Evolutionary conservation across 1,140 invertebrate species (phyloP).

Genomic region (Zaprionus davidi): DNA sequence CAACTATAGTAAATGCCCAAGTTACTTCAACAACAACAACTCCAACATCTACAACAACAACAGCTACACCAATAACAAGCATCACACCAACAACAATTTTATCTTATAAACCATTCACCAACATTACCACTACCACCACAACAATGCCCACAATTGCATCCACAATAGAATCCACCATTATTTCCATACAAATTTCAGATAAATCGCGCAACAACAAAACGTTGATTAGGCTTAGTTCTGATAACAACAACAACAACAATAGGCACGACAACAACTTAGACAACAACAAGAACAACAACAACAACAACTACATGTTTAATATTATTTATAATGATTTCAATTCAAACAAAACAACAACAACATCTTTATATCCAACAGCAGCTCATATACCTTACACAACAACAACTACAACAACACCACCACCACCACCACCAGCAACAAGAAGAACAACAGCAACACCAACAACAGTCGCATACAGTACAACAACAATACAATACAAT

Average conservation of each 20-base stretch:
- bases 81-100: slow-evolving; percentile 23
- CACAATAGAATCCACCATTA: slow-evolving; percentile 1
- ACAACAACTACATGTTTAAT: slow-evolving; percentile 2
- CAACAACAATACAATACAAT: neutral
- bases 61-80: neutral
- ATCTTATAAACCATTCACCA: slow-evolving; percentile 16
- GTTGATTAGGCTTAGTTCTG: slow-evolving; percentile 10
- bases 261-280: slow-evolving; percentile 4
- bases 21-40: slow-evolving; percentile 31
- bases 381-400: slow-evolving; percentile 67
- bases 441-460: slow-evolving; percentile 16
- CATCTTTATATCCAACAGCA: slow-evolving; percentile 77
- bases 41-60: slow-evolving; percentile 30
- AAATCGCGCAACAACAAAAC: slow-evolving; percentile 3
- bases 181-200: slow-evolving; percentile 27
- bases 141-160: slow-evolving; percentile 23
- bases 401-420: slow-evolving; percentile 36
- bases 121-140: slow-evolving; percentile 24
- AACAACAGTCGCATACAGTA: slow-evolving; percentile 6
- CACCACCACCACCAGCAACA: slow-evolving; percentile 2
- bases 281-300: slow-evolving; percentile 9
- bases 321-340: slow-evolving; percentile 44
- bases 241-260: slow-evolving; percentile 5
- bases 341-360: slow-evolving; percentile 70
- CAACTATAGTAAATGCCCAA: slow-evolving; percentile 37